A percentile compares a stretch with the other conserved stretches of the same genome.
phyloP scores from a whole-genome alignment of 2,113 vertebrate genomes.

The Jacana jacana region DNA sequence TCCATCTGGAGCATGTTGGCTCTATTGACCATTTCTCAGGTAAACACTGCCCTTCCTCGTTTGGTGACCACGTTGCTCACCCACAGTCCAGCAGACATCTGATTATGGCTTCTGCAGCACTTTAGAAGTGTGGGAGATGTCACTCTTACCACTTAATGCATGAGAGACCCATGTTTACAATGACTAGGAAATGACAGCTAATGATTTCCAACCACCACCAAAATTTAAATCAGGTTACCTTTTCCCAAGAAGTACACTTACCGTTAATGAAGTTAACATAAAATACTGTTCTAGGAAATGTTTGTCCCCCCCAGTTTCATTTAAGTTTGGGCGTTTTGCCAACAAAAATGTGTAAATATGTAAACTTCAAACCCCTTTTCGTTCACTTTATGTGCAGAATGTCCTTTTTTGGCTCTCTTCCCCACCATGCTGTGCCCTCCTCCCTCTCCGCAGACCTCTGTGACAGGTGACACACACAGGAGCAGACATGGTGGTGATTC shows the following conservation, averaged over 20 bases:
- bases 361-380: not conserved
- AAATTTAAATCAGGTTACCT: not conserved
- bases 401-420: not conserved
- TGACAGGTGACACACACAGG: rapidly evolving
- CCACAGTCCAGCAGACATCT: not conserved
- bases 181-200: not conserved
- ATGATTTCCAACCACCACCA: not conserved
- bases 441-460: not conserved
- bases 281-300: not conserved
- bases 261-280: not conserved
- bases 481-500: not conserved
- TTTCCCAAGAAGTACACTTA: not conserved
- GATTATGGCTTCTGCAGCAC: not conserved
- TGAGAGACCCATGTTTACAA: not conserved
- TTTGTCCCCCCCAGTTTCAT: not conserved
- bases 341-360: not conserved
- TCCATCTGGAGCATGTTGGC: not conserved
- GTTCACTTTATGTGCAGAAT: not conserved
- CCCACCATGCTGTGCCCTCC: rapidly evolving
- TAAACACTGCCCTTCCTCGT: not conserved
- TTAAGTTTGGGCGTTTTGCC: not conserved
- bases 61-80: not conserved
- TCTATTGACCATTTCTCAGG: not conserved
- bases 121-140: not conserved
- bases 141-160: not conserved